These are phyloP conservation scores for Okamejei kenojei DNA, from an alignment of 2,797 vertebrate species.

Conservation along the genomic window DNA sequence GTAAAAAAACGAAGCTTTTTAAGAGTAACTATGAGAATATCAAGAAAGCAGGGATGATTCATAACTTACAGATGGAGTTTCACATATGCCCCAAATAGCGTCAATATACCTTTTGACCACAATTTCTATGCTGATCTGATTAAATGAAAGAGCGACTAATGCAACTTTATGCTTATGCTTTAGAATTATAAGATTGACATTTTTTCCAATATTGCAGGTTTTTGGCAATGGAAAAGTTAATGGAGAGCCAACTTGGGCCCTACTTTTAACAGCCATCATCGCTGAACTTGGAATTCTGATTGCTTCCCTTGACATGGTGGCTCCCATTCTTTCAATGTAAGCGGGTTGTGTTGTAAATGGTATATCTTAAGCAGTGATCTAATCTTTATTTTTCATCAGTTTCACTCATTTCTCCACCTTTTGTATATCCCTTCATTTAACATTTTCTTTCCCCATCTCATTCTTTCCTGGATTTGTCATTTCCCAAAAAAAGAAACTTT, in stretches of 20 bases:
- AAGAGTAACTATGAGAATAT: background rate
- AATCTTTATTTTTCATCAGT: background rate
- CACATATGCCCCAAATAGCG: background rate
- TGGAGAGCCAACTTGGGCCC: conserved; percentile 91
- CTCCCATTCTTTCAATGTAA: conserved; percentile 98
- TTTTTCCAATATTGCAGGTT: conserved; percentile 58
- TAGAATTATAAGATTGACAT: background rate
- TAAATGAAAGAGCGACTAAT: background rate
- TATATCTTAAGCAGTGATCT: background rate
- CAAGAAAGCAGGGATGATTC: too few relatives aligned
- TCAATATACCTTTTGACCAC: background rate
- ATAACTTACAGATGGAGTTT: background rate
- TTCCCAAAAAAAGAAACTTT: too few relatives aligned
- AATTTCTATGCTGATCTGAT: background rate
- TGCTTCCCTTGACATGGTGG: conserved; percentile 95
- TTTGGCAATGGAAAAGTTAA: conserved; percentile 92
- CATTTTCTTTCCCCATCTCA: background rate
- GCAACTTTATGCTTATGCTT: background rate
- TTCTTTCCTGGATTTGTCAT: background rate
- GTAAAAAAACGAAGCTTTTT: background rate
- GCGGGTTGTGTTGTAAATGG: conserved; percentile 41
- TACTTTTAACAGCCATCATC: conserved; percentile 85
- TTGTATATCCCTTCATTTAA: background rate
- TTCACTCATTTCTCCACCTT: background rate
- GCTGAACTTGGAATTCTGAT: conserved; percentile 95